Base-by-base conservation (phyloP, 2,113 vertebrate species). In the Protomyctophum bolini region DNA sequence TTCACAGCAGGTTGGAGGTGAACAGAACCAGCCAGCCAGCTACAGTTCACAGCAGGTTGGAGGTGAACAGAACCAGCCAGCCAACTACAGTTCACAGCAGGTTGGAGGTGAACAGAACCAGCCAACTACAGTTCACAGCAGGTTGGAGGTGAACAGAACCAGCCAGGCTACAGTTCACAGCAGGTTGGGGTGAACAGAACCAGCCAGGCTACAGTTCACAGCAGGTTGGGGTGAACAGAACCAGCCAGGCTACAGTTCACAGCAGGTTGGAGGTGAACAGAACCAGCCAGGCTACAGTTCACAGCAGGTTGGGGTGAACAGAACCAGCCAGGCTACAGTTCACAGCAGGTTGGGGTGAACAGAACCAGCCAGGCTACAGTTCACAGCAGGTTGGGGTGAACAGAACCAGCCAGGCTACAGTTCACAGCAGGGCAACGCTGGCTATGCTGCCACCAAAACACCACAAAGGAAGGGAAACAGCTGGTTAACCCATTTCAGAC, bases 401-500 rank as follows among this genome's bases (percentile, higher is more conserved):
- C 21, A 12, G 50, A n/a, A 48, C 51, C 2, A 12, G 58, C n/a
- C n/a, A n/a, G n/a, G n/a, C 49, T 54, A 63, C 21, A 60, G 63
- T 41, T 10, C 59, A 66, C 6, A 12, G 21, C 1, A 15, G 7
- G 68, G 50, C 69, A 50, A 59, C 64, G 15, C 60, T 21, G 33
- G 33, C 4, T 0, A 41, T 15, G 10, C 66, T 47, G 14, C 28
- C 45, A 71, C 60, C 48, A 52, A 79, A 72, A 70, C 55, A 73
- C 75, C 55, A 15, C 15, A 56, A 8, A 69, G 57, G 57, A 66
- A 65, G 50, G 8, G 56, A 76, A 73, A 72, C 70, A 76, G 29
- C 9, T 51, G 15, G n/a, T 56, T n/a, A n/a, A n/a, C n/a, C n/a
- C n/a, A n/a, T n/a, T n/a, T n/a, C n/a, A n/a, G n/a, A n/a, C n/a